Conservation (phyloP, 2,113 vertebrate species). For the Callionymus lyra region DNA sequence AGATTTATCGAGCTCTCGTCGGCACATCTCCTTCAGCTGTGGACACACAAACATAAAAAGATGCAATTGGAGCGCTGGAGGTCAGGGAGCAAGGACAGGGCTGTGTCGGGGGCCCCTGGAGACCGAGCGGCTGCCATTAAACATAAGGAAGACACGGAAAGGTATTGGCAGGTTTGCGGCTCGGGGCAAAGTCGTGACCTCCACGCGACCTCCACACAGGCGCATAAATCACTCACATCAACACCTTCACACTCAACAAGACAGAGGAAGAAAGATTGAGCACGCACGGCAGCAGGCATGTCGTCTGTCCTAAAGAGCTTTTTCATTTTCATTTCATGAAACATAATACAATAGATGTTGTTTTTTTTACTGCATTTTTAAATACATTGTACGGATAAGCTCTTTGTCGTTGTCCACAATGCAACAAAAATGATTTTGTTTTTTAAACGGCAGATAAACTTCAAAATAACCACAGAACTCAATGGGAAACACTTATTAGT, state of each 20-base stretch:
- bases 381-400: too few species aligned
- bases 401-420: too few species aligned
- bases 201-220: conserved; percentile 15
- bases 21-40: conserved; percentile 97
- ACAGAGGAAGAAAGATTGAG: conserved; percentile 20
- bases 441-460: too few species aligned
- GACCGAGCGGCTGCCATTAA: conserved; percentile 16
- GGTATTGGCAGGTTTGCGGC: conserved; percentile 27
- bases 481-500: too few species aligned
- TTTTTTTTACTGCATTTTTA: too few species aligned
- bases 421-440: too few species aligned
- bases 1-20: conserved; percentile 90
- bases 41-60: conserved; percentile 17
- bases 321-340: too few species aligned
- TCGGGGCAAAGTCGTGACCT: conserved; percentile 26
- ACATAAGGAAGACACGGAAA: conserved; percentile 27
- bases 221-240: conserved; percentile 34
- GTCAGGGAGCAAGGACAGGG: conserved; percentile 23
- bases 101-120: conserved; percentile 18
- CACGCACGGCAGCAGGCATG: conserved; percentile 15
- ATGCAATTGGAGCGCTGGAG: conserved; percentile 14
- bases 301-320: conserved; percentile 8
- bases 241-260: conserved; percentile 13
- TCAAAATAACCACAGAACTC: too few species aligned
- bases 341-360: conserved; percentile 6